phyloP scores from a whole-genome alignment of 2,113 vertebrate genomes.

The Neomonachus schauinslandi region DNA sequence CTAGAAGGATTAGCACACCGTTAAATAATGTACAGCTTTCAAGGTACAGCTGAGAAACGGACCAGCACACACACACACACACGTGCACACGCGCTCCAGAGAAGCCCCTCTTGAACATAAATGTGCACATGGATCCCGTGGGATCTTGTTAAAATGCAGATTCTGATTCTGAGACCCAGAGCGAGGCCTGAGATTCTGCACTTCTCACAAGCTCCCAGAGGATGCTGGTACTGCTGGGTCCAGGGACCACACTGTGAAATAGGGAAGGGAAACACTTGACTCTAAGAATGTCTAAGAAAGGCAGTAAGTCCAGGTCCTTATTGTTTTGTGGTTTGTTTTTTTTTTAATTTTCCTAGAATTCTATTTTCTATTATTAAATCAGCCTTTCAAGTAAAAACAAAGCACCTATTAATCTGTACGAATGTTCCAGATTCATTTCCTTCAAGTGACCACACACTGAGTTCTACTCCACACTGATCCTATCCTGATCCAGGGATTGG shows the following conservation, averaged over 20 bases:
- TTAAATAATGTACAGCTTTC: too few relatives aligned
- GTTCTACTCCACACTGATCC: background rate
- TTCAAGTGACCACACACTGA: background rate
- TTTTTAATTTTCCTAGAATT: background rate
- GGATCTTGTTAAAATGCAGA: background rate
- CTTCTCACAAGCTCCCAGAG: background rate
- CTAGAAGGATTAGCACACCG: background rate
- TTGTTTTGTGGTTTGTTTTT: too few relatives aligned
- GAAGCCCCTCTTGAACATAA: background rate
- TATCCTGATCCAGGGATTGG: background rate
- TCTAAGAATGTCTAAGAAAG: background rate
- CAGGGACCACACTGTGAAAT: background rate
- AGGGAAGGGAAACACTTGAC: background rate
- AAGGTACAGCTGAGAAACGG: background rate
- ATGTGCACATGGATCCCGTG: background rate
- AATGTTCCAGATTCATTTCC: background rate
- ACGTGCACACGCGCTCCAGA: background rate
- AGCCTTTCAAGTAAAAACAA: background rate
- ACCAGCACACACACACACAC: background rate
- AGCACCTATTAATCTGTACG: background rate
- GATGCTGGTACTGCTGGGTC: background rate
- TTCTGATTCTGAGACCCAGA: background rate
- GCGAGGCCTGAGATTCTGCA: accelerated
- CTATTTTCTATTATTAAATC: background rate
- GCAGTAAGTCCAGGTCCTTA: background rate